A percentile compares a stretch with the other conserved stretches of the same genome.
Evolutionary conservation across 2,797 vertebrate species (phyloP).

Genomic region (Fistularia commersonii): DNA sequence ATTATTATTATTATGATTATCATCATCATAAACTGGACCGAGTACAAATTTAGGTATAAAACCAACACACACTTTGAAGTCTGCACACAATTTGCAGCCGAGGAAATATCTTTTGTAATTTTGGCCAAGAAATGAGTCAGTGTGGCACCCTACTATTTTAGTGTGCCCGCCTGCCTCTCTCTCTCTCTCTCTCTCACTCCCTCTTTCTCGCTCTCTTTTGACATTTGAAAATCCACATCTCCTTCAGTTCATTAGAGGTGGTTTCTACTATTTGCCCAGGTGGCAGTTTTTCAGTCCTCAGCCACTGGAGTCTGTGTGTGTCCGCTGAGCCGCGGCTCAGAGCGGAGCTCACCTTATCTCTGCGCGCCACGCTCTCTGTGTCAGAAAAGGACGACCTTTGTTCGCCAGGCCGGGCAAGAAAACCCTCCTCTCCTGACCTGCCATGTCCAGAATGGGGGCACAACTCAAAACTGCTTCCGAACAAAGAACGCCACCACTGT

Average conservation of each 20-base stretch:
- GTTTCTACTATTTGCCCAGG: constrained; percentile 29
- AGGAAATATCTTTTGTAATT: constrained; percentile 43
- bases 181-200: no score
- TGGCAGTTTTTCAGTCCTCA: constrained; percentile 23
- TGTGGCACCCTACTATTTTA: no score
- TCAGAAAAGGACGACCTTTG: constrained; percentile 63
- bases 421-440: constrained; percentile 18
- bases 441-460: no score
- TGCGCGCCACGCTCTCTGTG: constrained; percentile 48
- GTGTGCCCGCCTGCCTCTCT: no score
- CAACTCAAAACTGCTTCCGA: no score
- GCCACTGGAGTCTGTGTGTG: constrained; percentile 29
- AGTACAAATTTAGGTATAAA: constrained; percentile 27
- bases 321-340: constrained; percentile 13
- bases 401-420: constrained; percentile 38
- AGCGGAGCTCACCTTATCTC: constrained; percentile 62
- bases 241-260: constrained; percentile 32
- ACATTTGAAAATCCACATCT: constrained; percentile 38
- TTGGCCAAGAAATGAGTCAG: constrained; percentile 42
- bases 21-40: constrained; percentile 36
- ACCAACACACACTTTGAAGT: constrained; percentile 24
- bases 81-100: constrained; percentile 39
- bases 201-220: constrained; percentile 5
- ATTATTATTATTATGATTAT: no score
- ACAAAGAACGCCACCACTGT: no score